Conservation (phyloP, 1,140 invertebrate species). For the Hycleus phaleratus region DNA sequence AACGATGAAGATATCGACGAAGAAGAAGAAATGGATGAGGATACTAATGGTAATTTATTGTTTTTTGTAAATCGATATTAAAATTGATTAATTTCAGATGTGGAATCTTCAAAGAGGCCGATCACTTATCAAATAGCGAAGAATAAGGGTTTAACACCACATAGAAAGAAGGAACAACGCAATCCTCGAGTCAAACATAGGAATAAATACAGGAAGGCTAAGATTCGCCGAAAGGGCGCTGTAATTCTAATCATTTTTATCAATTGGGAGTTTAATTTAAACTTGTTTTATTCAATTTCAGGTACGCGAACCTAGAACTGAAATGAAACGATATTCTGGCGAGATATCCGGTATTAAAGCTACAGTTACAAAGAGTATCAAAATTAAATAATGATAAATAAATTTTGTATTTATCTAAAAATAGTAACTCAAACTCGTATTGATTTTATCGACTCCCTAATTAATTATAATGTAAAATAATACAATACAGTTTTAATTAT, state of each 20-base stretch:
- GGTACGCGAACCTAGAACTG: conserved; percentile 61
- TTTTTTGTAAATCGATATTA: conserved; percentile 4
- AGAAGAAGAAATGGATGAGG: conserved; percentile 13
- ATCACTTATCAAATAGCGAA: conserved; percentile 92
- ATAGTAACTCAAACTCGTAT: too few relatives aligned
- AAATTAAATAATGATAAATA: conserved; percentile 52
- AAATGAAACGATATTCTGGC: conserved; percentile 72
- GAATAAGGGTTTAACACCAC: conserved; percentile 87
- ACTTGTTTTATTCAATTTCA: conserved; percentile 48
- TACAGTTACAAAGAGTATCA: conserved; percentile 75
- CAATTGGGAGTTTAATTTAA: conserved; percentile 6
- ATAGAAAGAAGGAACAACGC: conserved; percentile 80
- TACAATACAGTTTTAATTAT: too few relatives aligned
- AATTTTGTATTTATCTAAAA: too few relatives aligned
- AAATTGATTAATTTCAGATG: conserved; percentile 19
- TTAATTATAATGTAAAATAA: too few relatives aligned
- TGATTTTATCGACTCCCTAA: too few relatives aligned
- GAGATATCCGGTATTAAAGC: conserved; percentile 89
- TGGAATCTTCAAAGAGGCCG: conserved; percentile 55
- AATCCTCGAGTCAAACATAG: conserved; percentile 92
- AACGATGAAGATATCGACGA: conserved; percentile 32
- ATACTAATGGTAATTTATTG: conserved; percentile 26
- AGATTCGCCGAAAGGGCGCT: conserved; percentile 82
- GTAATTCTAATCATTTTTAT: conserved; percentile 38
- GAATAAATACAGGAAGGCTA: conserved; percentile 83